phyloP scores from a whole-genome alignment of 1,140 invertebrate species.

The Orussus abietinus region DNA sequence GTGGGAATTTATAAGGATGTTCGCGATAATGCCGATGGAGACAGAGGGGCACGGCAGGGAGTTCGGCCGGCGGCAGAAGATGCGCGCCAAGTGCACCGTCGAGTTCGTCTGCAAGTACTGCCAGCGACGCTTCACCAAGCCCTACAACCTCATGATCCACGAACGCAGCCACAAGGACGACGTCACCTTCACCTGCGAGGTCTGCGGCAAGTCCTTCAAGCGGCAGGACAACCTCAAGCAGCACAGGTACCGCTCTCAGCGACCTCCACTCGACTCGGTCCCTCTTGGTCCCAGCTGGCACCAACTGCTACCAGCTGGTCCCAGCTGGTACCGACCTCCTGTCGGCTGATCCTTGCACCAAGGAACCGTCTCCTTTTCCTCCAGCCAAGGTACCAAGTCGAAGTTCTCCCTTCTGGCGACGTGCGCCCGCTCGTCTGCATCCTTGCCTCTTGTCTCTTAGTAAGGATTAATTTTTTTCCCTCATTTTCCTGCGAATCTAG shows the following conservation, averaged over 20 bases:
- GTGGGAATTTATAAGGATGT: conserved; percentile 59
- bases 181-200: conserved; percentile 96
- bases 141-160: conserved; percentile 99
- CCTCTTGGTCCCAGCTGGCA: too few relatives aligned
- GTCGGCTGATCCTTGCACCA: too few relatives aligned
- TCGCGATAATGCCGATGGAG: conserved; percentile 78
- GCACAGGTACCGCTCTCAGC: conserved; percentile 70
- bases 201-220: conserved; percentile 98
- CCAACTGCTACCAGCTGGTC: too few relatives aligned
- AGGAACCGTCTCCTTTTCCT: too few relatives aligned
- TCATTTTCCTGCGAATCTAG: too few relatives aligned
- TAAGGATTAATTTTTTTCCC: too few relatives aligned
- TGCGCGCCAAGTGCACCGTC: conserved; percentile 80
- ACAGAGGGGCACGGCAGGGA: conserved; percentile 84
- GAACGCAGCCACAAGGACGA: conserved; percentile 97
- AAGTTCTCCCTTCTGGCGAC: too few relatives aligned
- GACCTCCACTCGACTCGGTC: background rate
- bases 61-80: conserved; percentile 81
- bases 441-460: too few relatives aligned
- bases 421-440: too few relatives aligned
- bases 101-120: conserved; percentile 99
- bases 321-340: too few relatives aligned
- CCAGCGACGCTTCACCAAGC: conserved; percentile 97
- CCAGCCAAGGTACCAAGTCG: too few relatives aligned
- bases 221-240: conserved; percentile 94